Conservation (phyloP, 2,113 vertebrate genomes). For the Herpetotheres cachinnans region DNA sequence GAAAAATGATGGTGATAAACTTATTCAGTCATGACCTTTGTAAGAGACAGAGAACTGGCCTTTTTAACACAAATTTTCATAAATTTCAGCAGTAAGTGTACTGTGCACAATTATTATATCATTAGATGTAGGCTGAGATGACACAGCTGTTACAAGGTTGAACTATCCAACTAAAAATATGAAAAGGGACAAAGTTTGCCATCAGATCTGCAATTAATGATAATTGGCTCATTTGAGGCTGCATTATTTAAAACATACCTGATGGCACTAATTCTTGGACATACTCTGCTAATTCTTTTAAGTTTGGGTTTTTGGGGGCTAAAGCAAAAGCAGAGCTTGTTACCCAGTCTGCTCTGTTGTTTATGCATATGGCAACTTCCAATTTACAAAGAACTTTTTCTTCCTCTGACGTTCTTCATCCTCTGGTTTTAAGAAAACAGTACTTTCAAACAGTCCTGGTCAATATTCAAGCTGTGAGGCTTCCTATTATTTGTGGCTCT, state of each 20-base stretch:
- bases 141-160: not conserved
- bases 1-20: not conserved
- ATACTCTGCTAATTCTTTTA: not conserved
- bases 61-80: not conserved
- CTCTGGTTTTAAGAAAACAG: not conserved
- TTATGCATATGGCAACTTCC: not conserved
- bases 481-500: not conserved
- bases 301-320: not conserved
- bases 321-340: not conserved
- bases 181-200: not conserved
- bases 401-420: not conserved
- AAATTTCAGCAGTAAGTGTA: not conserved
- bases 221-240: not conserved
- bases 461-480: not conserved
- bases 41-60: not conserved
- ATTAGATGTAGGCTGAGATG: not conserved
- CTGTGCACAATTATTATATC: not conserved
- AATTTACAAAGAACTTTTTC: not conserved
- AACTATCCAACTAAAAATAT: not conserved
- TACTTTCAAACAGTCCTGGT: not conserved
- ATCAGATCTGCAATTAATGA: not conserved
- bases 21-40: not conserved
- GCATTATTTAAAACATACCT: not conserved
- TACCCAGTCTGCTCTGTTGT: not conserved
- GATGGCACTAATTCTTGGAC: not conserved